phyloP scores from a whole-genome alignment of 2,888 invertebrate genomes.

The Thalpophila matura region DNA sequence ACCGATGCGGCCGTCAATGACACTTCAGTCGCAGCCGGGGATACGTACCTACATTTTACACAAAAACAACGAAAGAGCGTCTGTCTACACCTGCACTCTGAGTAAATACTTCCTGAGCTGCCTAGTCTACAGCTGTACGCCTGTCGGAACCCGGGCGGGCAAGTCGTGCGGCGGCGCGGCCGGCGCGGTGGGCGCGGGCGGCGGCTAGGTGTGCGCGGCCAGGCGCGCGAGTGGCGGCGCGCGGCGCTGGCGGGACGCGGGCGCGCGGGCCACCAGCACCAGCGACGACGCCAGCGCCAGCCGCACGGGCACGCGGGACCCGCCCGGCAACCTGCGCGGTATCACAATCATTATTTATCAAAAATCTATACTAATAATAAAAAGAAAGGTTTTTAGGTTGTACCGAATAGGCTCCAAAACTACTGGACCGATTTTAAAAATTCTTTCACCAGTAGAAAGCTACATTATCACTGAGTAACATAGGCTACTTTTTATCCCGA shows the following conservation, averaged over 20 bases:
- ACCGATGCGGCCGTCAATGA: slow-evolving; percentile 52
- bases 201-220: slow-evolving; percentile 70
- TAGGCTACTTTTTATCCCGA: too few species aligned
- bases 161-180: slow-evolving; percentile 18
- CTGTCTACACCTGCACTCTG: slow-evolving; percentile 1
- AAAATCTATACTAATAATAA: too few species aligned
- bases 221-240: slow-evolving; percentile 70
- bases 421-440: too few species aligned
- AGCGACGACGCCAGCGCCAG: slow-evolving; percentile 95
- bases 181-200: slow-evolving; percentile 22
- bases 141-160: background rate
- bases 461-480: too few species aligned
- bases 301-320: slow-evolving; percentile 94
- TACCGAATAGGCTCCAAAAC: too few species aligned
- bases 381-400: too few species aligned
- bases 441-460: too few species aligned
- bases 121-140: background rate
- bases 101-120: background rate
- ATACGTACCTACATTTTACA: slow-evolving; percentile 43
- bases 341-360: too few species aligned
- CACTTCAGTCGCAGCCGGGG: slow-evolving; percentile 12
- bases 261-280: slow-evolving; percentile 92
- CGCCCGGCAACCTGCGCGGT: slow-evolving; percentile 94
- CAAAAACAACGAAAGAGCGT: slow-evolving; percentile 19
- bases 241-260: slow-evolving; percentile 80